These are phyloP conservation scores for Molossus alvarezi DNA, from an alignment of 2,797 vertebrate species.

Conservation along the genomic window DNA sequence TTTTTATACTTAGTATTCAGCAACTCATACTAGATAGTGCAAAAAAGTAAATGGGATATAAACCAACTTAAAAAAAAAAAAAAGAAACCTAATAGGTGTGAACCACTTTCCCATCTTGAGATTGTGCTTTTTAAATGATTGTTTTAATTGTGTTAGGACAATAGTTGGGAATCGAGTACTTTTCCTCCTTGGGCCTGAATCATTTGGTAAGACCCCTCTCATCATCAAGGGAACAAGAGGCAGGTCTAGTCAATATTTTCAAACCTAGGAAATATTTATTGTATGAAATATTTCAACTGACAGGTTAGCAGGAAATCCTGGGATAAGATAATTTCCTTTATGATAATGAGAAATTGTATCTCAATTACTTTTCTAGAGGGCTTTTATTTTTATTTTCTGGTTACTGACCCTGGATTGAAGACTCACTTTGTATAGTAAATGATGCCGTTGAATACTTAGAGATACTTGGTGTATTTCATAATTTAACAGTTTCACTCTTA, in stretches of 20 bases:
- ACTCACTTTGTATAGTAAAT: conserved; percentile 25
- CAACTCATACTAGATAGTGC: neutral
- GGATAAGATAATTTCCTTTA: conserved; percentile 19
- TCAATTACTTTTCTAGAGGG: conserved; percentile 37
- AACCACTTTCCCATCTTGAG: neutral
- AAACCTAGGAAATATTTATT: neutral
- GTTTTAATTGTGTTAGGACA: neutral
- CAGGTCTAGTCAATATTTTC: conserved; percentile 7
- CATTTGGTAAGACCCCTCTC: neutral
- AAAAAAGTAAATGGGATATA: neutral
- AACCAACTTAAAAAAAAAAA: neutral
- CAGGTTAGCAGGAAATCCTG: conserved; percentile 6
- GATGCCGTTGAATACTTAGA: neutral
- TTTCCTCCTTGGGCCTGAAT: neutral
- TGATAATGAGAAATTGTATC: neutral
- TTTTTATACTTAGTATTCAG: neutral
- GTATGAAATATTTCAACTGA: neutral
- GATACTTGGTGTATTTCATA: neutral
- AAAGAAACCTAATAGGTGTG: neutral
- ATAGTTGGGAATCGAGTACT: neutral
- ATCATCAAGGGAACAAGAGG: neutral
- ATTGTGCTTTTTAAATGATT: neutral
- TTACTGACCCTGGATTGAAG: conserved; percentile 23
- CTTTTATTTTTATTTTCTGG: conserved; percentile 51
- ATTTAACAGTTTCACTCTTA: conserved; percentile 33